Conservation (phyloP, 30 jellyfish, hydroid and myxozoan genomes). For the Aurelia coerulea region DNA sequence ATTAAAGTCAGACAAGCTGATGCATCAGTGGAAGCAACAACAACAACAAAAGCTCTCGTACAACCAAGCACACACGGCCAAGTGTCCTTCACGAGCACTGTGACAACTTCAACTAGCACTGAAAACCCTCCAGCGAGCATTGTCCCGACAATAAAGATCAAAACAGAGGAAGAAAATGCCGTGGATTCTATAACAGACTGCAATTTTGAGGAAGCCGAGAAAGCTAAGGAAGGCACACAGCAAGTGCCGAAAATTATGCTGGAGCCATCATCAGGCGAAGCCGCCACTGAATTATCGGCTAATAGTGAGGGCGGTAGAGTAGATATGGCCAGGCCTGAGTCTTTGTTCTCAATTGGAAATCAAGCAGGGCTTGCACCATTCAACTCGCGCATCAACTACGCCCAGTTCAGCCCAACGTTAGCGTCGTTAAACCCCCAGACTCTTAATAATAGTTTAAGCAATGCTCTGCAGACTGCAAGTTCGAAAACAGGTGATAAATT, state of each 20-base stretch:
- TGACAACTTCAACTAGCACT: conserved; percentile 1
- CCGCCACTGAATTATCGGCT: conserved; percentile 32
- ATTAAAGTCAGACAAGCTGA: neutral
- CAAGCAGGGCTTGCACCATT: conserved; percentile 63
- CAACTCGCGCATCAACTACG: conserved; percentile 43
- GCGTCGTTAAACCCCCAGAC: conserved; percentile 71
- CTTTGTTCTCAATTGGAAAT: conserved; percentile 38
- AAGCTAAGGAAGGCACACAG: conserved; percentile 37
- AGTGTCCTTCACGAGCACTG: neutral
- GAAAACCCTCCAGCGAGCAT: neutral
- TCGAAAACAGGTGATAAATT: conserved; percentile 33
- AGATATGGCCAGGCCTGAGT: conserved; percentile 48
- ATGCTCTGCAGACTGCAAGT: conserved; percentile 57
- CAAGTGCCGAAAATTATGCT: conserved; percentile 67
- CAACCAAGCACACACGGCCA: conserved; percentile 10
- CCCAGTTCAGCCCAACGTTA: conserved; percentile 90
- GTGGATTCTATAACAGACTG: conserved; percentile 86
- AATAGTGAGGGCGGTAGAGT: conserved; percentile 14
- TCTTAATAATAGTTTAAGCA: conserved; percentile 77
- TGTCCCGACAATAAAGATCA: conserved; percentile 26
- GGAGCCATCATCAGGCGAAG: conserved; percentile 51
- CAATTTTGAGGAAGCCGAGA: conserved; percentile 68
- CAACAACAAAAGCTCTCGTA: neutral
- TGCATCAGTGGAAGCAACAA: neutral
- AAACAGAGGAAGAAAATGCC: conserved; percentile 70